Evolutionary conservation across 53 echinoderm and acorn worm species (phyloP), one percentile per base, ranked within the genome.

Genomic region (Arbacia lixula): DNA sequence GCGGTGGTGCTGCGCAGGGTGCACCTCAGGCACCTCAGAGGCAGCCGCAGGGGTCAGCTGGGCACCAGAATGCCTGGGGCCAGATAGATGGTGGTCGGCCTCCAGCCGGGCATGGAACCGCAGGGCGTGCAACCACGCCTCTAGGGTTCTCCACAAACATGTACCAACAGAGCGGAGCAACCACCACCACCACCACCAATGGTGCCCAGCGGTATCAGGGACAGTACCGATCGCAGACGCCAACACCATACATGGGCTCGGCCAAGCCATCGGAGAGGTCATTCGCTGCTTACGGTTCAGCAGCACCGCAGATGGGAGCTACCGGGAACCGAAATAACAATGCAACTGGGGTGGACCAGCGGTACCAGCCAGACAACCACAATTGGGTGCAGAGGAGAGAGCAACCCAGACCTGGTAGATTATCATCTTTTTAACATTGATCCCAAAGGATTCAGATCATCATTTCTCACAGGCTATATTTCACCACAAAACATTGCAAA

Each of bases 251-350:
- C 50, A 31, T 81, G 9, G 82, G 82, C n/a, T 46, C 64, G 3
- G 9, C 63, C 0, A 81, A 81, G 42, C 82, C 62, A 17, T 60
- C 38, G 4, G 64, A 64, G 4, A 64, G 29, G 64, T 27, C 33
- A 29, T 64, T 64, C 64, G 16, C 58, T 12, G 5, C 5, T 12
- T 9, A 32, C 1, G 36, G 37, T 3, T 46, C 62, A 10, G 19
- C 4, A 9, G 40, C 14, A 11, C 31, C 28, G 16, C 82, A 81
- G 61, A 37, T 38, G 25, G n/a, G 2, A 5, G 19, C 43, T 9
- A 32, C 43, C 28, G 50, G 82, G 34, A 81, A 81, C 51, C 82
- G 82, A 3, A 81, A 81, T 81, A 81, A 81, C 64, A 81, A 81
- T 81, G 82, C 82, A 27, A 46, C 52, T 16, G 36, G 76, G 54